These are phyloP conservation scores for Phyllotis vaccarum DNA, from an alignment of 2,797 vertebrate species.

Conservation along the genomic window DNA sequence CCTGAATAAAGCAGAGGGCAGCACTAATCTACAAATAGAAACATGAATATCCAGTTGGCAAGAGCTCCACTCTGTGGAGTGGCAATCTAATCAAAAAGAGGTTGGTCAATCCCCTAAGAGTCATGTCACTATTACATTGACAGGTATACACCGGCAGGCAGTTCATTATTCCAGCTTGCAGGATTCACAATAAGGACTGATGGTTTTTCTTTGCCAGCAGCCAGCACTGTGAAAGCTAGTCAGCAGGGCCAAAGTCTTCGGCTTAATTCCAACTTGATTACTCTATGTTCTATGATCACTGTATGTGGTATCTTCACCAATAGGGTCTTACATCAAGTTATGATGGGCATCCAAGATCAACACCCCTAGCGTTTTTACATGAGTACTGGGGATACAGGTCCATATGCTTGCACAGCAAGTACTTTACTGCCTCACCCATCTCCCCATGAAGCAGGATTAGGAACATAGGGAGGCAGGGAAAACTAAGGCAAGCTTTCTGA, in stretches of 20 bases:
- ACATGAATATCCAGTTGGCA: not conserved
- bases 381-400: not conserved
- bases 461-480: not conserved
- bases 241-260: not conserved
- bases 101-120: not conserved
- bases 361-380: not conserved
- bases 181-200: not conserved
- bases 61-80: not conserved
- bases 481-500: not conserved
- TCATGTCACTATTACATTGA: not conserved
- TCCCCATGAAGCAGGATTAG: not conserved
- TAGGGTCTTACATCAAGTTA: not conserved
- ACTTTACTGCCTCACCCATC: not conserved
- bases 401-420: not conserved
- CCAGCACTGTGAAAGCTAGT: not conserved
- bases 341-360: not conserved
- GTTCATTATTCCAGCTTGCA: not conserved
- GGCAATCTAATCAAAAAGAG: not conserved
- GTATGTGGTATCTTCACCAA: not conserved
- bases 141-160: not conserved
- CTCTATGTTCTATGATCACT: not conserved
- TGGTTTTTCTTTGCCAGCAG: no score
- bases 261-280: not conserved
- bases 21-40: not conserved
- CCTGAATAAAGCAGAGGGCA: not conserved